Percentiles rank a stretch among this genome's conserved stretches.
These are phyloP conservation scores for Listrodromus nycthemerus DNA, from an alignment of 2,888 invertebrate genomes.

Conservation along the genomic window DNA sequence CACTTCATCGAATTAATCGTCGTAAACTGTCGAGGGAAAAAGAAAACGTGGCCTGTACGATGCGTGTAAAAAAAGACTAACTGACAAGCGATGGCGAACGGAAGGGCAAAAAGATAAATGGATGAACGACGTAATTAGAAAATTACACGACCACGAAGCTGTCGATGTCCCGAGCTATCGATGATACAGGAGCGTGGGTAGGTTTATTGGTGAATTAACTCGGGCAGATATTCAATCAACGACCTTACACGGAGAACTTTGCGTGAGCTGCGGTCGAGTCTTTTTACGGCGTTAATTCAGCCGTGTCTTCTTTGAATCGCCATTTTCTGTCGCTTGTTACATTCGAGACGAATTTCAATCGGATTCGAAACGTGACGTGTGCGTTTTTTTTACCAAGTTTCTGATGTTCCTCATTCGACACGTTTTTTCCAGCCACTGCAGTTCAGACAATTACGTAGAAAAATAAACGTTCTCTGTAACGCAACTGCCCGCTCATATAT, in stretches of 20 bases:
- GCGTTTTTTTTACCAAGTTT: too few relatives aligned
- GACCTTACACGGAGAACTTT: not conserved
- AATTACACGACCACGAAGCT: slow-evolving; percentile 28
- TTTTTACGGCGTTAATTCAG: not conserved
- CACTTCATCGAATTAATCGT: slow-evolving; percentile 11
- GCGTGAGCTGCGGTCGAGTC: not conserved
- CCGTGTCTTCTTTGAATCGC: not conserved
- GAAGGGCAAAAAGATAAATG: slow-evolving; percentile 14
- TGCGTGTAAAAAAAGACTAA: not conserved
- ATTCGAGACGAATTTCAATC: too few relatives aligned
- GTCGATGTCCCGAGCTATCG: slow-evolving; percentile 15
- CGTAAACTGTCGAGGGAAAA: not conserved
- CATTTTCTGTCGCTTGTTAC: too few relatives aligned
- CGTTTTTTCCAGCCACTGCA: too few relatives aligned
- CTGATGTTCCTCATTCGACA: too few relatives aligned
- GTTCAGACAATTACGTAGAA: too few relatives aligned
- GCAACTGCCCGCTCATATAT: too few relatives aligned
- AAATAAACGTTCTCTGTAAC: too few relatives aligned
- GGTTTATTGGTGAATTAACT: slow-evolving; percentile 39
- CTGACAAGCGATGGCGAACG: not conserved
- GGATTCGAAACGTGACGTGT: too few relatives aligned
- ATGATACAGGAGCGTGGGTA: slow-evolving; percentile 11
- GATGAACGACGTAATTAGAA: slow-evolving; percentile 37
- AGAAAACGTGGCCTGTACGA: not conserved
- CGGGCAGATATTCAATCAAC: not conserved